A percentile compares a stretch with the other conserved stretches of the same genome.
Evolutionary conservation across 2,888 invertebrate genomes (phyloP).

Genomic region (Mimumesa dahlbomi): DNA sequence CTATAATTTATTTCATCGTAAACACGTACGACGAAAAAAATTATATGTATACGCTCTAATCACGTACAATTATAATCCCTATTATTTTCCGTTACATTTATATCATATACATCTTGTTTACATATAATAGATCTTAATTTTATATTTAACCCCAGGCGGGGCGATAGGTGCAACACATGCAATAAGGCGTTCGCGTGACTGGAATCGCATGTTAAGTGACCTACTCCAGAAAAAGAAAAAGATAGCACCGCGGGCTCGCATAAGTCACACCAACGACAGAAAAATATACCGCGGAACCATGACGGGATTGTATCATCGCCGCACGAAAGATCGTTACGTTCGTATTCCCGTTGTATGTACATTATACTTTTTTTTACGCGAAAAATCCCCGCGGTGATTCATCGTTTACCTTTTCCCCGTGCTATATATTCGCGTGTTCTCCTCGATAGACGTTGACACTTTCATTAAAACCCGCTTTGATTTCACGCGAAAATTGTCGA

Average conservation of each 20-base stretch:
- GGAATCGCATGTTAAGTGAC: slow-evolving; percentile 48
- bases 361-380: neutral
- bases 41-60: too few species aligned
- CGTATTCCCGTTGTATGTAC: neutral
- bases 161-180: slow-evolving; percentile 40
- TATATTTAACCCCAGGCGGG: slow-evolving; percentile 31
- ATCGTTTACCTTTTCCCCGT: too few species aligned
- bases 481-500: too few species aligned
- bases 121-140: slow-evolving; percentile 53
- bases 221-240: slow-evolving; percentile 53
- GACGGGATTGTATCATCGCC: slow-evolving; percentile 41
- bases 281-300: slow-evolving; percentile 44
- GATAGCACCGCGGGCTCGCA: slow-evolving; percentile 33
- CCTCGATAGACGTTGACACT: too few species aligned
- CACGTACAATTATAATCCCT: slow-evolving; percentile 4
- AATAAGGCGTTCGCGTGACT: slow-evolving; percentile 45
- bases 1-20: too few species aligned
- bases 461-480: too few species aligned
- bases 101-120: slow-evolving; percentile 42
- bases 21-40: too few species aligned
- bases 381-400: too few species aligned
- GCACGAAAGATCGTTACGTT: slow-evolving; percentile 28
- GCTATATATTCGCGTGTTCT: too few species aligned
- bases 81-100: neutral
- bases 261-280: slow-evolving; percentile 42